Evolutionary conservation across 37 sponge, comb jelly and placozoan species (phyloP).

Genomic region (Oscarella lobularis): DNA sequence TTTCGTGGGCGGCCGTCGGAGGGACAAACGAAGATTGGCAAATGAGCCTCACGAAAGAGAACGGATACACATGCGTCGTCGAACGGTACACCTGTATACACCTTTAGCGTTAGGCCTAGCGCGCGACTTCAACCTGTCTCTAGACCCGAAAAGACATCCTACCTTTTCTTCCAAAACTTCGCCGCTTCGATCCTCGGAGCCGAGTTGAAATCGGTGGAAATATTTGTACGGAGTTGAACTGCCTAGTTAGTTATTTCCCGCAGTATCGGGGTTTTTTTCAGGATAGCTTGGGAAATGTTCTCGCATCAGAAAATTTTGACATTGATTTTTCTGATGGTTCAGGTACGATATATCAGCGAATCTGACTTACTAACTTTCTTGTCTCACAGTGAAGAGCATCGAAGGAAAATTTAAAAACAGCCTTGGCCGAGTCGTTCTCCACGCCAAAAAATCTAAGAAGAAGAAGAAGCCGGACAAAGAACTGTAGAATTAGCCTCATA

Average conservation of each 20-base stretch:
- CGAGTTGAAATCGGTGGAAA: slow-evolving; percentile 31
- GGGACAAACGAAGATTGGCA: slow-evolving; percentile 44
- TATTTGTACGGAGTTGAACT: slow-evolving; percentile 51
- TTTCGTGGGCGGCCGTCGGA: slow-evolving; percentile 54
- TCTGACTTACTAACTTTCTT: too few relatives aligned
- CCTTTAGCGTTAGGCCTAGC: background rate
- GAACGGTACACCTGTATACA: background rate
- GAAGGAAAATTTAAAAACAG: background rate
- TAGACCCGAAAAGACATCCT: slow-evolving; percentile 45
- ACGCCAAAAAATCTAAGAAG: background rate
- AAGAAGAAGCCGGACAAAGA: background rate
- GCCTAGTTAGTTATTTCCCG: too few relatives aligned
- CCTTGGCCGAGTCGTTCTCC: background rate
- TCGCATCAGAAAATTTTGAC: background rate
- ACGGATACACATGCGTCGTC: background rate
- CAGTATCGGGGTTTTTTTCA: too few relatives aligned
- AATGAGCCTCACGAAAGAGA: background rate
- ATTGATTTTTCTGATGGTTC: background rate
- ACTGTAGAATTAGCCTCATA: too few relatives aligned
- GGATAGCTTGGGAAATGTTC: background rate
- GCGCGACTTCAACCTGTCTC: background rate
- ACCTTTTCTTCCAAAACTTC: slow-evolving; percentile 56
- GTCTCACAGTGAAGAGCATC: background rate
- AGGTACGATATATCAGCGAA: too few relatives aligned
- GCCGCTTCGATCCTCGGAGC: slow-evolving; percentile 33